Conservation (phyloP, 2,113 vertebrate genomes). For the Prunella fulvescens region DNA sequence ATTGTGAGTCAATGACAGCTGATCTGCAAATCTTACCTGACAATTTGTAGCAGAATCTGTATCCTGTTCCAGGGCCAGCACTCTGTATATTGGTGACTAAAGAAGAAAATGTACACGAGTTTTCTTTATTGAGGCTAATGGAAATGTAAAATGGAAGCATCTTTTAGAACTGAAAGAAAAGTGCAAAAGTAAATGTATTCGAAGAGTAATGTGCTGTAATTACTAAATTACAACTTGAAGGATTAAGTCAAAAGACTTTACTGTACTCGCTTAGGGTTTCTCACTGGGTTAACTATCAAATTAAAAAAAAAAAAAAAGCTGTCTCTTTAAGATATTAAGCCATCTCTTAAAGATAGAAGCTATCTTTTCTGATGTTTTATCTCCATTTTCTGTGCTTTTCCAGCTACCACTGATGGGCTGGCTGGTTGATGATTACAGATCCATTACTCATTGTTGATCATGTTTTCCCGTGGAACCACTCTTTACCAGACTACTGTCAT, state of each 20-base stretch:
- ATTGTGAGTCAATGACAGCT: neutral
- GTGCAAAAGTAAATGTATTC: neutral
- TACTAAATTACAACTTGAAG: neutral
- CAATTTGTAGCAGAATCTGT: neutral
- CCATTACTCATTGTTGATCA: neutral
- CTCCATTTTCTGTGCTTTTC: neutral
- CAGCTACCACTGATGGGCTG: neutral
- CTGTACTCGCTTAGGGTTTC: neutral
- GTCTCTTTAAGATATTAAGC: neutral
- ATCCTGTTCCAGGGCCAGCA: neutral
- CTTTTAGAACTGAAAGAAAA: neutral
- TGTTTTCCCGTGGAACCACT: neutral
- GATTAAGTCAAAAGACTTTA: neutral
- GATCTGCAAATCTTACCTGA: neutral
- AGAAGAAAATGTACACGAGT: rapidly evolving
- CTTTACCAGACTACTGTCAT: neutral
- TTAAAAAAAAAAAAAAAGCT: neutral
- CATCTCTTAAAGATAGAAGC: neutral
- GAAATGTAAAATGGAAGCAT: neutral
- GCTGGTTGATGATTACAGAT: neutral
- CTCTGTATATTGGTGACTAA: neutral
- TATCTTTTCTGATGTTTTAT: neutral
- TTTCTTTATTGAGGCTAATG: neutral
- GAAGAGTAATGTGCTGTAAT: neutral
- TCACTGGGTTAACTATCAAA: neutral